These are phyloP conservation scores for Fissipunctia ypsillon DNA, from an alignment of 2,888 invertebrate species.

Conservation along the genomic window DNA sequence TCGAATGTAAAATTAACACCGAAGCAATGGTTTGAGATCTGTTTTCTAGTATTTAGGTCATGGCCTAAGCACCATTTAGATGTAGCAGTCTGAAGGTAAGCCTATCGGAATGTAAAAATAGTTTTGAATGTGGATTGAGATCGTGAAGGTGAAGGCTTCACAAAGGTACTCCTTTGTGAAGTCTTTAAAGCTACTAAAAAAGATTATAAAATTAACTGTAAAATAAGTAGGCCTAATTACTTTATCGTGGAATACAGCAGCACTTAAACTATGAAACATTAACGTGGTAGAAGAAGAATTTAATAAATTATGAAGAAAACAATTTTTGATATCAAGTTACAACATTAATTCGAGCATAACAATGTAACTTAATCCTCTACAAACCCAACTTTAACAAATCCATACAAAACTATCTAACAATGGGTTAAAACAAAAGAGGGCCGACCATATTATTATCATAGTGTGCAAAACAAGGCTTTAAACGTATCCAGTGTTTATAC, in stretches of 20 bases:
- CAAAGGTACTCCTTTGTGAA: background rate
- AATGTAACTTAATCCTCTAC: constrained; percentile 32
- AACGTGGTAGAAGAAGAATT: background rate
- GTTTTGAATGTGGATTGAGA: constrained; percentile 46
- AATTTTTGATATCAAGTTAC: background rate
- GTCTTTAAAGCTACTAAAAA: background rate
- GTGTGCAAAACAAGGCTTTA: constrained; percentile 46
- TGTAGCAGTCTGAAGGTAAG: constrained; percentile 13
- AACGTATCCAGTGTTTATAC: constrained; percentile 50
- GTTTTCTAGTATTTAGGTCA: background rate
- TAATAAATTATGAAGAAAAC: background rate
- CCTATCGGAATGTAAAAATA: constrained; percentile 15
- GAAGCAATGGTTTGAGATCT: background rate
- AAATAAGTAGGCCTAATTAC: constrained; percentile 43
- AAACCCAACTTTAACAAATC: constrained; percentile 49
- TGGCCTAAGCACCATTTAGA: constrained; percentile 28
- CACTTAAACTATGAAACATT: background rate
- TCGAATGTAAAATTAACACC: background rate
- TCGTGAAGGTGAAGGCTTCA: no score
- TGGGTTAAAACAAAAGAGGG: constrained; percentile 53
- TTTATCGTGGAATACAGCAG: constrained; percentile 21
- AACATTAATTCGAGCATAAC: constrained; percentile 13
- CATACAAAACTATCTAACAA: constrained; percentile 55
- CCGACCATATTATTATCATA: constrained; percentile 38
- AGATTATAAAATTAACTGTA: background rate